Conservation (phyloP, 1,140 invertebrate species). For the Drosophila hydei region DNA sequence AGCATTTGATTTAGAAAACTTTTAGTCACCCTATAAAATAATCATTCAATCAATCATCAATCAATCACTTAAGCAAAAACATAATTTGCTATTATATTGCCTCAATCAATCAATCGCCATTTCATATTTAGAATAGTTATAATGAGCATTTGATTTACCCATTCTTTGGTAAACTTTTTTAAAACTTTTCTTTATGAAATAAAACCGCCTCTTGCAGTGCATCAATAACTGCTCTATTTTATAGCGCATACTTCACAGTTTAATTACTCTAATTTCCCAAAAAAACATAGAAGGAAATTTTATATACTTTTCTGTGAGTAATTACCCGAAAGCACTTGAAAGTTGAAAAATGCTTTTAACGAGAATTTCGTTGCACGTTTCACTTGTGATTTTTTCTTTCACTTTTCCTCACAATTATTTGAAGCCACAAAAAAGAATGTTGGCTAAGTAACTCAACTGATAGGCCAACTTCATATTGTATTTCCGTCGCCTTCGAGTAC, state of each 20-base stretch:
- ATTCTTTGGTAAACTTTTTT: too few species aligned
- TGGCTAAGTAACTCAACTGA: conserved; percentile 48
- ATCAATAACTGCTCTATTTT: conserved; percentile 8
- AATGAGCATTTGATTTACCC: too few species aligned
- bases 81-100: too few species aligned
- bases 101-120: too few species aligned
- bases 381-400: not conserved
- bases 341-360: conserved; percentile 28
- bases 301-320: conserved; percentile 11
- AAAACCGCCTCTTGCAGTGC: not conserved
- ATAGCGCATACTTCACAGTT: conserved; percentile 20
- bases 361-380: not conserved
- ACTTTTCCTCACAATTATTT: conserved; percentile 22
- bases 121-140: too few species aligned
- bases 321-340: conserved; percentile 44
- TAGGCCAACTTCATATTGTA: conserved; percentile 59
- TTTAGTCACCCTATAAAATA: too few species aligned
- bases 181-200: not conserved
- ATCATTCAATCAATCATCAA: too few species aligned
- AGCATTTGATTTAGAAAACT: too few species aligned
- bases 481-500: conserved; percentile 47
- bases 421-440: conserved; percentile 44
- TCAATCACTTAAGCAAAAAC: too few species aligned
- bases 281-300: not conserved
- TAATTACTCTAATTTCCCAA: conserved; percentile 30